Percentiles rank a stretch among this genome's conserved stretches.
These are phyloP conservation scores for Acrocephalus scirpaceus DNA, from an alignment of 2,797 vertebrate species.

Conservation along the genomic window DNA sequence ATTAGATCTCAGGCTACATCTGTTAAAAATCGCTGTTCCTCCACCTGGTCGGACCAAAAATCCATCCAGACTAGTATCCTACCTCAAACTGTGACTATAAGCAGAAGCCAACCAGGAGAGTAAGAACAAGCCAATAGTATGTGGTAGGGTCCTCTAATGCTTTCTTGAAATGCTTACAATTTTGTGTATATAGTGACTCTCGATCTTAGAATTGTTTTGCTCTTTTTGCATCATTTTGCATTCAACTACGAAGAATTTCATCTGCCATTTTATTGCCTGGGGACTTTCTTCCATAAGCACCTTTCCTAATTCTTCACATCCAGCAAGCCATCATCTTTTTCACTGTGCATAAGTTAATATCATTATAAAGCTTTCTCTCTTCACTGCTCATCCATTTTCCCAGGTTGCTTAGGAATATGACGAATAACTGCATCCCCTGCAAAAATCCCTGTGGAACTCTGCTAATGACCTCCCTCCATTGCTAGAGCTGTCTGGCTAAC, in stretches of 20 bases:
- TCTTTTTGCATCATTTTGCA: neutral
- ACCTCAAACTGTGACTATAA: neutral
- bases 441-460: slow-evolving; percentile 20
- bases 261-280: slow-evolving; percentile 2
- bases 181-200: neutral
- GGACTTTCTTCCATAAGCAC: neutral
- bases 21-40: neutral
- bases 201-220: neutral
- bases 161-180: neutral
- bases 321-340: slow-evolving; percentile 34
- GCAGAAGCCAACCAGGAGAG: neutral
- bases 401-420: slow-evolving; percentile 41
- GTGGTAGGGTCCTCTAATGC: neutral
- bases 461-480: slow-evolving; percentile 37
- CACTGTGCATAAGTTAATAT: slow-evolving; percentile 31
- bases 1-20: neutral
- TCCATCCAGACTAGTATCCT: neutral
- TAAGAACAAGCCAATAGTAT: neutral
- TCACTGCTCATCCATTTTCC: slow-evolving; percentile 13
- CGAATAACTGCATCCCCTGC: neutral
- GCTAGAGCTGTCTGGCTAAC: slow-evolving; percentile 35
- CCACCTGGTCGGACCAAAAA: neutral
- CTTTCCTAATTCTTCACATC: neutral
- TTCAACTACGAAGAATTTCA: neutral
- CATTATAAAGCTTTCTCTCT: slow-evolving; percentile 22